These are phyloP conservation scores for Scophthalmus maximus DNA, from an alignment of 2,113 vertebrate genomes.

Conservation along the genomic window DNA sequence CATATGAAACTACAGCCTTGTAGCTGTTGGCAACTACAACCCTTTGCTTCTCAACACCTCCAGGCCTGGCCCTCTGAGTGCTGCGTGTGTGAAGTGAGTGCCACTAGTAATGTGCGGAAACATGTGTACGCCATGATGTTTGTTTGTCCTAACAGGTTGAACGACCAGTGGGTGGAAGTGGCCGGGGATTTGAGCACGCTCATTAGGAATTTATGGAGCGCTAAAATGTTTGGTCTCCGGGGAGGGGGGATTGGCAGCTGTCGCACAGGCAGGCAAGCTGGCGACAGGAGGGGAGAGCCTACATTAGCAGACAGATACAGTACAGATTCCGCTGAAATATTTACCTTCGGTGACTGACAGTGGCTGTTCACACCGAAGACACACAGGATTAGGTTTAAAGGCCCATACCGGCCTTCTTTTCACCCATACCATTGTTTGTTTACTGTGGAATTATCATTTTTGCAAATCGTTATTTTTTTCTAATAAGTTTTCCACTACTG, in stretches of 20 bases:
- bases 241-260: constrained; percentile 92
- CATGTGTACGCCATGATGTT: constrained; percentile 70
- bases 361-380: neutral
- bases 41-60: constrained; percentile 65
- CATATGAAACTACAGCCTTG: constrained; percentile 28
- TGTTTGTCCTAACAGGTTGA: constrained; percentile 84
- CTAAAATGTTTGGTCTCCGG: constrained; percentile 96
- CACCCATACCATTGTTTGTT: neutral
- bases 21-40: constrained; percentile 59
- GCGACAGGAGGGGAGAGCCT: constrained; percentile 71
- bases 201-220: constrained; percentile 99
- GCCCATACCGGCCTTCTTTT: neutral
- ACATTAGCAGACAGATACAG: constrained; percentile 32
- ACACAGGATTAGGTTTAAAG: neutral
- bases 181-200: constrained; percentile 93
- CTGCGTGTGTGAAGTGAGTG: constrained; percentile 72
- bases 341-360: constrained; percentile 33
- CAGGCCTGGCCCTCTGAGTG: constrained; percentile 59
- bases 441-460: neutral
- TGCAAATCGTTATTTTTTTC: too few relatives aligned
- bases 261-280: constrained; percentile 77
- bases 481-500: too few relatives aligned
- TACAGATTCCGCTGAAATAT: constrained; percentile 39
- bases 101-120: constrained; percentile 63
- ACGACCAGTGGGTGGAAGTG: constrained; percentile 86